These are phyloP conservation scores for Xestia sexstrigata DNA, from an alignment of 2,888 invertebrate genomes.

Conservation along the genomic window DNA sequence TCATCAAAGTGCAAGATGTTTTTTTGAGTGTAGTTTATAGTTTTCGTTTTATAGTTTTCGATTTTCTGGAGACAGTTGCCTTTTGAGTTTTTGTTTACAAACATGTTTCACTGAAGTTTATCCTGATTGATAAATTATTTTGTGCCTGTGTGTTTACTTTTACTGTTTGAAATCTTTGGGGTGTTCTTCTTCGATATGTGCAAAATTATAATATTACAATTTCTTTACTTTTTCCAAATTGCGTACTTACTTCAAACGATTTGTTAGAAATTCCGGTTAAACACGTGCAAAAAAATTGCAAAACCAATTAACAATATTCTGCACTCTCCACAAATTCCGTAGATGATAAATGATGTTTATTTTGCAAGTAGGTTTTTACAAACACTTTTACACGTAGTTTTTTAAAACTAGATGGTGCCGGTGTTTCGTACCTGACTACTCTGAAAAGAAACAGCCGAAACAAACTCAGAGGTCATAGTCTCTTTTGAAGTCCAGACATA, in stretches of 20 bases:
- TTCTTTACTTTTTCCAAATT: background rate
- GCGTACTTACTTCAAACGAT: background rate
- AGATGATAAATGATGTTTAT: no score
- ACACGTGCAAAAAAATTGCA: background rate
- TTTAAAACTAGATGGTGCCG: no score
- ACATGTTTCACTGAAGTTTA: background rate
- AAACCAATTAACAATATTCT: background rate
- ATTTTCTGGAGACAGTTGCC: constrained; percentile 39
- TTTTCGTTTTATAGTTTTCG: constrained; percentile 64
- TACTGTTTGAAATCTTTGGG: background rate
- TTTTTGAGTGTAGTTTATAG: constrained; percentile 67
- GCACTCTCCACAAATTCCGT: background rate
- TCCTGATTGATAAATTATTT: background rate
- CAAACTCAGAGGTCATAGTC: no score
- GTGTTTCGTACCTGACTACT: no score
- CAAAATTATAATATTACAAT: background rate
- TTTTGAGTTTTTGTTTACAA: constrained; percentile 8
- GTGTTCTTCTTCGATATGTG: background rate
- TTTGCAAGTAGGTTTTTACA: no score
- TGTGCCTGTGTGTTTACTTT: background rate
- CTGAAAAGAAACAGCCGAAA: no score
- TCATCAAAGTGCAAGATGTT: constrained; percentile 65
- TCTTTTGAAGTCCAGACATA: no score
- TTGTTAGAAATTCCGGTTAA: no score
- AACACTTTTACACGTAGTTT: no score